Evolutionary conservation across 2,797 vertebrate species (phyloP).

Genomic region (Botia almorhae): DNA sequence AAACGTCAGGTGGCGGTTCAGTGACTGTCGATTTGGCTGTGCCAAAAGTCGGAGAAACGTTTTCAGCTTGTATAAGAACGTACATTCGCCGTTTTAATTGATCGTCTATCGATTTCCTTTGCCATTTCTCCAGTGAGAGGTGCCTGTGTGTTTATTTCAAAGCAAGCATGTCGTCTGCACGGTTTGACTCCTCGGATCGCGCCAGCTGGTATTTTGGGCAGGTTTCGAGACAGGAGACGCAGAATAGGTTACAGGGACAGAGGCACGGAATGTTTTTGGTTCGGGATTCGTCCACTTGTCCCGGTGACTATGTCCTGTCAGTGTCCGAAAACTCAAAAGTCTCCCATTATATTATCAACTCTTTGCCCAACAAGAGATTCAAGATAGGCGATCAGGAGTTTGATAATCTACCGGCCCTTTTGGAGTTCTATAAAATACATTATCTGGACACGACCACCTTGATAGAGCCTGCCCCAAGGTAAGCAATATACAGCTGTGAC

Average conservation of each 20-base stretch:
- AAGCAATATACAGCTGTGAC: slow-evolving; percentile 42
- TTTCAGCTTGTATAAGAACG: not conserved
- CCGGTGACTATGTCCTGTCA: slow-evolving; percentile 95
- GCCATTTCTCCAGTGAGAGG: slow-evolving; percentile 9
- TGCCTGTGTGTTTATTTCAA: slow-evolving; percentile 65
- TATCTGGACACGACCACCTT: slow-evolving; percentile 99
- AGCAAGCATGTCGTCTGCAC: slow-evolving; percentile 85
- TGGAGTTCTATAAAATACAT: slow-evolving; percentile 99
- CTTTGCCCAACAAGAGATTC: slow-evolving; percentile 92
- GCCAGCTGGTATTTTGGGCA: slow-evolving; percentile 96
- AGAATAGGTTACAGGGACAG: slow-evolving; percentile 92
- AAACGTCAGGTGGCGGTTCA: slow-evolving; percentile 68
- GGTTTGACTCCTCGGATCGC: slow-evolving; percentile 94
- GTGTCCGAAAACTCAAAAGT: slow-evolving; percentile 98
- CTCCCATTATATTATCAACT: slow-evolving; percentile 99
- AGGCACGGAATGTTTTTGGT: slow-evolving; percentile 95
- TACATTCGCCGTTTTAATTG: slow-evolving; percentile 56
- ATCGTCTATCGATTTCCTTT: slow-evolving; percentile 50
- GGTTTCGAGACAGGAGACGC: slow-evolving; percentile 91
- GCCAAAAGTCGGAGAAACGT: not conserved
- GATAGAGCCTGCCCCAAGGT: slow-evolving; percentile 95
- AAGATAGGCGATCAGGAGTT: slow-evolving; percentile 99
- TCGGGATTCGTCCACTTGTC: slow-evolving; percentile 96
- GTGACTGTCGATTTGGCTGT: slow-evolving; percentile 13
- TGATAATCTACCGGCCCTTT: slow-evolving; percentile 89